Percentiles rank a stretch among this genome's conserved stretches.
Conservation (phyloP, 2,113 vertebrate genomes). For the Pseudorhombus dupliciocellatus region DNA sequence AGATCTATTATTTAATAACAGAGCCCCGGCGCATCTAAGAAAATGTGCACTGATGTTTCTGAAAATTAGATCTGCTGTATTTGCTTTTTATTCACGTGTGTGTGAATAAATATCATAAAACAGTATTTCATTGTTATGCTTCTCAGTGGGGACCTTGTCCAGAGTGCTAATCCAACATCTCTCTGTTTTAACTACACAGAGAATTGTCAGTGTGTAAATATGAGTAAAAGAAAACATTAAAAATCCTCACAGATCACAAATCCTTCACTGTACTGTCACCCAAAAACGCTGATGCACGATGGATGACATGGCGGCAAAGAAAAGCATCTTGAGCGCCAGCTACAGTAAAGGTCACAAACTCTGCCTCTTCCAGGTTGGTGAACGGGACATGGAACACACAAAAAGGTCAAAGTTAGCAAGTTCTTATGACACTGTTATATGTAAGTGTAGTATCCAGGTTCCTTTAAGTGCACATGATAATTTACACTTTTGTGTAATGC, state of each 20-base stretch:
- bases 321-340: too few relatives aligned
- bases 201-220: conserved; percentile 1
- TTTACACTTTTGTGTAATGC: conserved; percentile 39
- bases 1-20: conserved; percentile 76
- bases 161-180: conserved; percentile 19
- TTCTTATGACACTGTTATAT: too few relatives aligned
- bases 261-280: too few relatives aligned
- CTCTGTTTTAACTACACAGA: conserved; percentile 27
- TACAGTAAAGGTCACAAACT: not conserved
- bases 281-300: too few relatives aligned
- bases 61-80: conserved; percentile 74
- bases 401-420: too few relatives aligned
- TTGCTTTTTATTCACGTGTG: conserved; percentile 68
- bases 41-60: conserved; percentile 64
- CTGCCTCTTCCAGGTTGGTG: not conserved
- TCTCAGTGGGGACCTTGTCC: too few relatives aligned
- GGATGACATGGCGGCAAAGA: too few relatives aligned
- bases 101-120: conserved; percentile 65
- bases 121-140: conserved; percentile 72
- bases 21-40: conserved; percentile 49
- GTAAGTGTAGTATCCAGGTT: too few relatives aligned
- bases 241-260: not conserved
- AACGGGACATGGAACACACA: too few relatives aligned
- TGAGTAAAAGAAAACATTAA: conserved; percentile 5
- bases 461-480: not conserved